A percentile compares a stretch with the other conserved stretches of the same genome.
Evolutionary conservation across 35 echinoderm and acorn worm species (phyloP).

Genomic region (Lytechinus variegatus): DNA sequence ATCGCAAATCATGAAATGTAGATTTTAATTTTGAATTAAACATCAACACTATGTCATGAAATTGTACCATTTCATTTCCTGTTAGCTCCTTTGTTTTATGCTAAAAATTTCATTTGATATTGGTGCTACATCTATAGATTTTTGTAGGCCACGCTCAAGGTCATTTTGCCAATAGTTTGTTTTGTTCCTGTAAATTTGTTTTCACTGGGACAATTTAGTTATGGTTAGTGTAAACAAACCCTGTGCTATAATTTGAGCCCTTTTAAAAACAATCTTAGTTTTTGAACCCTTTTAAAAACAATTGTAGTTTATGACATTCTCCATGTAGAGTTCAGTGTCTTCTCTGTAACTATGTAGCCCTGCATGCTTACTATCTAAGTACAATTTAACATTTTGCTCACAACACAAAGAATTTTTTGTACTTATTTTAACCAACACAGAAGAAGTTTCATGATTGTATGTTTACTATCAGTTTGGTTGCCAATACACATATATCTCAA

Average conservation of each 20-base stretch:
- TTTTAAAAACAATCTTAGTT: not conserved
- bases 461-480: not conserved
- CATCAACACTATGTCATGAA: no score
- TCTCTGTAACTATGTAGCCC: no score
- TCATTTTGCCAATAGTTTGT: not conserved
- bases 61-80: no score
- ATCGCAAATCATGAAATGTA: no score
- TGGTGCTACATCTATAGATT: not conserved
- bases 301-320: not conserved
- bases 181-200: not conserved
- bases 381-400: no score
- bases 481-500: not conserved
- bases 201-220: not conserved
- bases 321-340: not conserved
- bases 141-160: not conserved
- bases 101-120: no score
- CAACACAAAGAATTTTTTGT: no score
- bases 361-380: not conserved
- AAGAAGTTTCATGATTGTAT: no score
- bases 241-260: not conserved
- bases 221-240: not conserved
- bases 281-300: no score
- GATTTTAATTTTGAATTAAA: no score
- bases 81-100: no score
- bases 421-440: no score